Evolutionary conservation across 2,888 invertebrate species (phyloP).

Genomic region (Tanypteryx hageni): DNA sequence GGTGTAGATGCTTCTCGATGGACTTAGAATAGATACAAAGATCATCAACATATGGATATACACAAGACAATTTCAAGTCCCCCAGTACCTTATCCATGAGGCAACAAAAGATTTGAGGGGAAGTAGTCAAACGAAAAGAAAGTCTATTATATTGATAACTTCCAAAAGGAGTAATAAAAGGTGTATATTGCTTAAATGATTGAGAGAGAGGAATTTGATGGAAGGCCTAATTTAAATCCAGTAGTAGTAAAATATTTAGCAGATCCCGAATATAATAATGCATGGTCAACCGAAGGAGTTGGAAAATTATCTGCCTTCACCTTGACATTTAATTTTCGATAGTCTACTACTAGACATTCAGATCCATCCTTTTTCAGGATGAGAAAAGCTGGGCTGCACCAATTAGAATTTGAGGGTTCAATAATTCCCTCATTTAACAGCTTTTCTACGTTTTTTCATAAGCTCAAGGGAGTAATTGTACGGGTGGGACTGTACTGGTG

Average conservation of each 20-base stretch:
- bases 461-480: no score
- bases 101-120: slow-evolving; percentile 25
- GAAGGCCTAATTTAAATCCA: slow-evolving; percentile 53
- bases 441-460: no score
- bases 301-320: no score
- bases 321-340: no score
- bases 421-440: no score
- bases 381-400: no score
- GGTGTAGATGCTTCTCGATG: background rate
- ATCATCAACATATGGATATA: slow-evolving; percentile 28
- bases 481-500: no score
- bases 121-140: slow-evolving; percentile 58
- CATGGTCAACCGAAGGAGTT: no score
- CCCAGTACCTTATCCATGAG: slow-evolving; percentile 62
- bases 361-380: no score
- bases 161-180: slow-evolving; percentile 62
- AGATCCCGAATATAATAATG: no score
- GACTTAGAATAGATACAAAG: background rate
- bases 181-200: background rate
- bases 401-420: no score
- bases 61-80: slow-evolving; percentile 14
- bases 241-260: slow-evolving; percentile 59
- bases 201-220: slow-evolving; percentile 57
- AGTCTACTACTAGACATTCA: no score
- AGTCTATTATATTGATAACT: slow-evolving; percentile 58